These are phyloP conservation scores for Rhagoletis zephyria DNA, from an alignment of 1,140 invertebrate genomes.

Conservation along the genomic window DNA sequence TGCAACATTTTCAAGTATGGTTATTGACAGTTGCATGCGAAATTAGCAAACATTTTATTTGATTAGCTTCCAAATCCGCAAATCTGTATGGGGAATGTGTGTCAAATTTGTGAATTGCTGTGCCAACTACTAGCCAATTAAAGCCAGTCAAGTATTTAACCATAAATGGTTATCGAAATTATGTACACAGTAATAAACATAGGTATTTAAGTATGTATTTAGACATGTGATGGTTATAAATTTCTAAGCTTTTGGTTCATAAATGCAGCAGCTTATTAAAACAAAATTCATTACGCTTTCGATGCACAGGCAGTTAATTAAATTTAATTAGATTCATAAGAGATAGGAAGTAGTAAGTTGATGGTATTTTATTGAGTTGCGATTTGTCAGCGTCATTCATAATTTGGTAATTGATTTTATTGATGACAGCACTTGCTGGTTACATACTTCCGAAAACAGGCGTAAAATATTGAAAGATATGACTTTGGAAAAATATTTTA, in stretches of 20 bases:
- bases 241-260: neutral
- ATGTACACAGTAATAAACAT: neutral
- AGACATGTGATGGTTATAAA: no score
- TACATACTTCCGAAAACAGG: no score
- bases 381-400: neutral
- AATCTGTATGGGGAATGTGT: neutral
- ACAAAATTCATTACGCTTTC: neutral
- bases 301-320: neutral
- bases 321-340: neutral
- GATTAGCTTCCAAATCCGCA: neutral
- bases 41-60: slow-evolving; percentile 43
- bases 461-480: no score
- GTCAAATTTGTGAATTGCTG: slow-evolving; percentile 13
- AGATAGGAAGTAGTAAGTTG: neutral
- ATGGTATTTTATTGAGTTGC: no score
- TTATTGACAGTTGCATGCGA: slow-evolving; percentile 2
- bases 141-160: neutral
- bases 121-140: neutral
- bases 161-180: neutral
- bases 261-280: neutral
- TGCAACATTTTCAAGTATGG: neutral
- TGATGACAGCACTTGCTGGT: neutral
- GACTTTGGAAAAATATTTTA: no score
- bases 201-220: no score
- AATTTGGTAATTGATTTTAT: neutral